These are phyloP conservation scores for Crotalus viridis DNA, from an alignment of 2,113 vertebrate species.

Conservation along the genomic window DNA sequence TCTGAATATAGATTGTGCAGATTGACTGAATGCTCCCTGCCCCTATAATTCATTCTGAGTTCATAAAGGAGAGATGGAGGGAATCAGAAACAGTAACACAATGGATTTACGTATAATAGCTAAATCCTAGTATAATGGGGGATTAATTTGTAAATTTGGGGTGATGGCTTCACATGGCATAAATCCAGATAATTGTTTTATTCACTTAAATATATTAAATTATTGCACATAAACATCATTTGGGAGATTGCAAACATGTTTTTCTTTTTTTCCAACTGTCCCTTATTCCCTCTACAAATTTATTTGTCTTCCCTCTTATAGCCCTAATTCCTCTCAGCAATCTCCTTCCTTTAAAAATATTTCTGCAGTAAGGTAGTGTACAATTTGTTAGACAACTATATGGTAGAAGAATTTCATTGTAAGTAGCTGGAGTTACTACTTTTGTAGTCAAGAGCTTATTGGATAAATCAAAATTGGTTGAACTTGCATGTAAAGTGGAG, in stretches of 20 bases:
- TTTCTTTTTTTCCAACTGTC: neutral
- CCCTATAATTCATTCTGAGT: neutral
- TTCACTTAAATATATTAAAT: neutral
- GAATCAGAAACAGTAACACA: neutral
- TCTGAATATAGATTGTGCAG: too few species aligned
- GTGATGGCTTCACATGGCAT: neutral
- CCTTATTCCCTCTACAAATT: too few species aligned
- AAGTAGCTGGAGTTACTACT: neutral
- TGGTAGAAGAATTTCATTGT: neutral
- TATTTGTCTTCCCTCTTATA: neutral
- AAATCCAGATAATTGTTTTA: neutral
- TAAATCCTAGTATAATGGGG: neutral
- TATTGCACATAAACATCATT: neutral
- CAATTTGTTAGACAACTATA: neutral
- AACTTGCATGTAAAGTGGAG: neutral
- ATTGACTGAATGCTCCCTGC: neutral
- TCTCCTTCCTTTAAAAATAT: neutral
- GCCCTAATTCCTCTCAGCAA: neutral
- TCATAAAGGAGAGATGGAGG: neutral
- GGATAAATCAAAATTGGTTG: neutral
- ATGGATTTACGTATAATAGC: neutral
- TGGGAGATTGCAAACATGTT: neutral
- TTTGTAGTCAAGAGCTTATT: neutral
- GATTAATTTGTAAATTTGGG: neutral
- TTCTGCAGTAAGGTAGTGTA: neutral